Conservation (phyloP, 1,140 invertebrate genomes). For the Tenebrio molitor region DNA sequence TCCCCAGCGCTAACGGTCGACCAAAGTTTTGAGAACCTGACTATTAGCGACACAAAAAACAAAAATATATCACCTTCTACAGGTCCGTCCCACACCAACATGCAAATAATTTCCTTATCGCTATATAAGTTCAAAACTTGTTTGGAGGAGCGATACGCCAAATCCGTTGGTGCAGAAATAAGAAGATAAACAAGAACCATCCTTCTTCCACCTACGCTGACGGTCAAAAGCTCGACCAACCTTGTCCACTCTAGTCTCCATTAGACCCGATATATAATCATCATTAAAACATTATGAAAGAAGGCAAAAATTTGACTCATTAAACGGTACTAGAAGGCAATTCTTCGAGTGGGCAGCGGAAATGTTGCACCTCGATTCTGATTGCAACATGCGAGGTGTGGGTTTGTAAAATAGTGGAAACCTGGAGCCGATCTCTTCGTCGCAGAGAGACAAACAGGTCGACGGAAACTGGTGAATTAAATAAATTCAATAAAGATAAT, state of each 20-base stretch:
- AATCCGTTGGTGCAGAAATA: conserved; percentile 27
- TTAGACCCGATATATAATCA: background rate
- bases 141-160: conserved; percentile 28
- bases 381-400: conserved; percentile 26
- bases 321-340: conserved; percentile 18
- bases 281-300: conserved; percentile 38
- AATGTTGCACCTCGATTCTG: conserved; percentile 32
- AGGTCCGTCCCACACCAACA: conserved; percentile 23
- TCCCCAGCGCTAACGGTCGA: too few relatives aligned
- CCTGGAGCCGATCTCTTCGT: background rate
- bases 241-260: background rate
- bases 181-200: conserved; percentile 20
- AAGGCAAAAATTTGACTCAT: conserved; percentile 3
- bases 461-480: too few relatives aligned
- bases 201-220: conserved; percentile 15
- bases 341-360: conserved; percentile 26
- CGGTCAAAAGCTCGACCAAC: conserved; percentile 9
- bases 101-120: conserved; percentile 38
- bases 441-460: background rate
- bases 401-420: conserved; percentile 38
- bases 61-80: conserved; percentile 37
- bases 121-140: conserved; percentile 39
- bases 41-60: conserved; percentile 10
- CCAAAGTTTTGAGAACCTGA: background rate
- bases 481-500: too few relatives aligned